Base-by-base conservation (phyloP, 2,113 vertebrate genomes). In the Solea senegalensis region DNA sequence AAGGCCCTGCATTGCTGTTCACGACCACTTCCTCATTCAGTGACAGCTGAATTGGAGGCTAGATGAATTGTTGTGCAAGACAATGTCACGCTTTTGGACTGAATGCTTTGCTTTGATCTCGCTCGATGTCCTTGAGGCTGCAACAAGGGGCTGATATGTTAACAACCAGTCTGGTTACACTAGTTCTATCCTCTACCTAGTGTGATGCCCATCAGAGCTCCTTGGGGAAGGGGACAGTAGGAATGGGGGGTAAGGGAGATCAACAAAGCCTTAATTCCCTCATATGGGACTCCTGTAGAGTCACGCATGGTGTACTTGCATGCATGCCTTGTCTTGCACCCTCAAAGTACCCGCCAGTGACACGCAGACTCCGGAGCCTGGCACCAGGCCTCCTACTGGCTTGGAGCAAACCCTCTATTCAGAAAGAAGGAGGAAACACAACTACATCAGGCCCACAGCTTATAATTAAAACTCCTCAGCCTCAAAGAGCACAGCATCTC, bases 381-480 rank as follows among this genome's bases (percentile, higher is more conserved):
- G 90, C 91, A 90, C 82, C 84, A 80, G 79, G 88, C 88, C 86
- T 82, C 65, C 85, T 86, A 88, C 82, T 86, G 75, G 84, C 72
- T 46, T 72, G 27, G 51, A 65, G 85, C 76, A 81, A 92, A 86
- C 81, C 87, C 77, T 91, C 85, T 86, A 90, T 84, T 89, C 89
- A 91, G 80, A 70, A 70, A 62, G 74, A 91, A 69, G 73, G 69
- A 84, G 84, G 87, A 91, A 91, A 89, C 81, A 74, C 87, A 86
- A 80, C 84, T 84, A 74, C 69, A 89, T 79, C 46, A 51, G 63
- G 74, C 74, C 84, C 73, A 26, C 58, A 78, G 84, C 89, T 88
- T 91, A 81, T 92, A 91, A 92, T 93, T 93, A 92, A 92, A 88
- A 88, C 72, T 88, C 80, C 67, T 89, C 65, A 79, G 78, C 89